Evolutionary conservation across 2,797 vertebrate species (phyloP).

Genomic region (Sarcophilus harrisii): DNA sequence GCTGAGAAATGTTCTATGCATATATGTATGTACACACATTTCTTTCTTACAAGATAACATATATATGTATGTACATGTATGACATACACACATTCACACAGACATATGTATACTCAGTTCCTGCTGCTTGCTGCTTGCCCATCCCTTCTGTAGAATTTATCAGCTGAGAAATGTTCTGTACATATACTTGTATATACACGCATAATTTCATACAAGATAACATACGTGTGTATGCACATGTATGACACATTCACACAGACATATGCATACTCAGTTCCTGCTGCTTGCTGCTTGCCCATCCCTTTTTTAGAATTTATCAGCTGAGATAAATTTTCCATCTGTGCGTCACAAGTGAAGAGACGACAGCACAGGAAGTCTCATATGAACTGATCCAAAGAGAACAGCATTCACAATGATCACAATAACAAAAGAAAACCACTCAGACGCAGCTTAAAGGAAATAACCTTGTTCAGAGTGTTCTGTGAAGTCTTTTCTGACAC

Average conservation of each 20-base stretch:
- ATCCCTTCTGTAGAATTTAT: not conserved
- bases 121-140: not conserved
- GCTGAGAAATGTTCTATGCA: not conserved
- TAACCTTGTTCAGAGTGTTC: not conserved
- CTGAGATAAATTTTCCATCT: not conserved
- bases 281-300: not conserved
- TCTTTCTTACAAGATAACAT: no score
- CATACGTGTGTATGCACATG: no score
- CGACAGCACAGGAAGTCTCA: no score
- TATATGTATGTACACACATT: no score
- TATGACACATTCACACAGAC: no score
- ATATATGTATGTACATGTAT: no score
- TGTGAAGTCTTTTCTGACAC: not conserved
- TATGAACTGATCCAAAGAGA: not conserved
- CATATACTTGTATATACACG: no score
- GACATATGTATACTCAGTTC: no score
- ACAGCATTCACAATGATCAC: not conserved
- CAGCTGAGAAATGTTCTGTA: not conserved
- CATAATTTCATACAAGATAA: no score
- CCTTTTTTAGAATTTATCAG: not conserved
- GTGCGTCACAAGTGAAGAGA: no score
- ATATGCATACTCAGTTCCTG: no score
- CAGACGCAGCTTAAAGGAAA: not conserved
- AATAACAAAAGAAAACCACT: not conserved
- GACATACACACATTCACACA: no score